Evolutionary conservation across 2,113 vertebrate species (phyloP).

Genomic region (Bubo scandiacus): DNA sequence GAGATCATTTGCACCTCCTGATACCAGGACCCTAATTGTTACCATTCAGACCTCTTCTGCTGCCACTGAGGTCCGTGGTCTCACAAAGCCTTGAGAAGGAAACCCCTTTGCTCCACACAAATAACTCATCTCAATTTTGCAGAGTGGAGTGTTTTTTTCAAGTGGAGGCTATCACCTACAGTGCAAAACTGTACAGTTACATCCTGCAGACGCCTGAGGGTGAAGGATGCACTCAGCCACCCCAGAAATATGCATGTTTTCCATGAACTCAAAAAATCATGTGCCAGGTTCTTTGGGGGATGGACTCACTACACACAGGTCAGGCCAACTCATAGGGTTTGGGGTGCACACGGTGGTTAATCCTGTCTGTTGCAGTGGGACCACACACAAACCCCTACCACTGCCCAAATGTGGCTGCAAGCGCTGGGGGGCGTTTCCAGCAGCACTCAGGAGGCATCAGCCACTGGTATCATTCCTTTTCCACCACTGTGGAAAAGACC

Average conservation of each 20-base stretch:
- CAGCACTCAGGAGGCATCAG: background rate
- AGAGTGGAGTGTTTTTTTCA: background rate
- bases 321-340: accelerated
- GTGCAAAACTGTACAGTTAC: background rate
- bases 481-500: background rate
- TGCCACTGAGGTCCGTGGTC: background rate
- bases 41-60: background rate
- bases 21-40: background rate
- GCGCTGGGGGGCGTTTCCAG: accelerated
- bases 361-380: background rate
- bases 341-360: background rate
- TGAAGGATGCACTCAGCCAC: background rate
- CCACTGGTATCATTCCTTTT: background rate
- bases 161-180: background rate
- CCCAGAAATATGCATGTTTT: background rate
- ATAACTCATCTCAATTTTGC: background rate
- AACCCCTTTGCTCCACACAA: background rate
- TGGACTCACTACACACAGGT: background rate
- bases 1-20: background rate
- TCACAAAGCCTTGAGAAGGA: background rate
- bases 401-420: accelerated
- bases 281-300: background rate
- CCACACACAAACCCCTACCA: background rate
- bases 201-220: background rate
- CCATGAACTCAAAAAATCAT: background rate